These are phyloP conservation scores for Muscina levida DNA, from an alignment of 2,888 invertebrate species.

Conservation along the genomic window DNA sequence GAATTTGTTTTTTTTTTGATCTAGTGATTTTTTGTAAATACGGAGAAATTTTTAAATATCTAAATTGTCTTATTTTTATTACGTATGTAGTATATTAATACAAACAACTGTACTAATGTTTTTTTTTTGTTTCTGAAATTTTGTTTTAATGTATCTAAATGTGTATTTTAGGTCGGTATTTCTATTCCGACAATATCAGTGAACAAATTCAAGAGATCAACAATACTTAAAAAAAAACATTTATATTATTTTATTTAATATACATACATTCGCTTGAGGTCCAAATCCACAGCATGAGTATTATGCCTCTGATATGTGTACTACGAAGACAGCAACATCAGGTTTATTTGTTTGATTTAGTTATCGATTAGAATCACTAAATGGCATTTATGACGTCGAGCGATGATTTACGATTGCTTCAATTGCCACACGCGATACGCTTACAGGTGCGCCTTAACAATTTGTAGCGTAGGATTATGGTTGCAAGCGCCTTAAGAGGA, in stretches of 20 bases:
- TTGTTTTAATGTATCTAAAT: conserved; percentile 41
- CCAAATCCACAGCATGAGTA: neutral
- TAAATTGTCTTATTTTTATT: conserved; percentile 40
- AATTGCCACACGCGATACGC: too few species aligned
- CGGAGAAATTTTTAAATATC: conserved; percentile 48
- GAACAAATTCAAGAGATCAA: conserved; percentile 37
- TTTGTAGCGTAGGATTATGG: too few species aligned
- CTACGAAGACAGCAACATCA: neutral
- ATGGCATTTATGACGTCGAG: too few species aligned
- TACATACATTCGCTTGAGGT: neutral
- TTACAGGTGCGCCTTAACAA: too few species aligned
- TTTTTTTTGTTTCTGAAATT: conserved; percentile 5
- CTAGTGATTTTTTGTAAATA: conserved; percentile 44
- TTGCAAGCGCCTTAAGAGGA: too few species aligned
- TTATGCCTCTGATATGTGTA: neutral
- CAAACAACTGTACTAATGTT: conserved; percentile 12
- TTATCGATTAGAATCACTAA: too few species aligned
- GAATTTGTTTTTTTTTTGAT: conserved; percentile 17
- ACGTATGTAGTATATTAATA: conserved; percentile 13
- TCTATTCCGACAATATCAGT: conserved; percentile 31
- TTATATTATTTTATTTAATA: conserved; percentile 26
- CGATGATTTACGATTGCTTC: too few species aligned
- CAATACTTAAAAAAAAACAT: conserved; percentile 13
- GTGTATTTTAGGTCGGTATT: conserved; percentile 54
- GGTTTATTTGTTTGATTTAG: neutral